These are phyloP conservation scores for Nomada ruficornis DNA, from an alignment of 2,888 invertebrate genomes.

Conservation along the genomic window DNA sequence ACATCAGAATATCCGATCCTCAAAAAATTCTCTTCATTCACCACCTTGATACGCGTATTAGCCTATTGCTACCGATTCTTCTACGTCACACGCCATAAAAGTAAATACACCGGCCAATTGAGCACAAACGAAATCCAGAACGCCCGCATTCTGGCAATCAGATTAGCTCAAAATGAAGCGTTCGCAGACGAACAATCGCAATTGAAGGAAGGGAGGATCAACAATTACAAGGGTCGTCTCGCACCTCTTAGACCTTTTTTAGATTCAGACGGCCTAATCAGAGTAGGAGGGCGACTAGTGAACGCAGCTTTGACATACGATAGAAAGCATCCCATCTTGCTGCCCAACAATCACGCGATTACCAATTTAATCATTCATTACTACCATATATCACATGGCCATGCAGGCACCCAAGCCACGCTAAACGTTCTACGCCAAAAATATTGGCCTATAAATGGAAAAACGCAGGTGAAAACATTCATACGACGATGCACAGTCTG, in stretches of 20 bases:
- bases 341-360: background rate
- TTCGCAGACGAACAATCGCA: background rate
- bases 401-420: background rate
- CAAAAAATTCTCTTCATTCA: background rate
- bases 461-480: background rate
- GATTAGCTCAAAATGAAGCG: background rate
- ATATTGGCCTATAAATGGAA: background rate
- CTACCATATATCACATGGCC: background rate
- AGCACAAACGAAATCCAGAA: background rate
- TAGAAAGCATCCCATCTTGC: background rate
- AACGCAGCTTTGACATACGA: background rate
- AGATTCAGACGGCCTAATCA: background rate
- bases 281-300: background rate
- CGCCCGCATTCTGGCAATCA: background rate
- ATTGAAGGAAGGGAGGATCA: background rate
- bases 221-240: background rate
- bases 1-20: too few species aligned
- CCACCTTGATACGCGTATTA: background rate
- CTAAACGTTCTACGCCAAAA: background rate
- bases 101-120: background rate
- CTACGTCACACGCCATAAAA: background rate
- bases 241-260: background rate
- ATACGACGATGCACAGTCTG: background rate
- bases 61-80: background rate
- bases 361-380: background rate